Percentiles rank a stretch among this genome's conserved stretches.
Evolutionary conservation across 1,140 invertebrate genomes (phyloP).

Genomic region (Zaprionus taronus): DNA sequence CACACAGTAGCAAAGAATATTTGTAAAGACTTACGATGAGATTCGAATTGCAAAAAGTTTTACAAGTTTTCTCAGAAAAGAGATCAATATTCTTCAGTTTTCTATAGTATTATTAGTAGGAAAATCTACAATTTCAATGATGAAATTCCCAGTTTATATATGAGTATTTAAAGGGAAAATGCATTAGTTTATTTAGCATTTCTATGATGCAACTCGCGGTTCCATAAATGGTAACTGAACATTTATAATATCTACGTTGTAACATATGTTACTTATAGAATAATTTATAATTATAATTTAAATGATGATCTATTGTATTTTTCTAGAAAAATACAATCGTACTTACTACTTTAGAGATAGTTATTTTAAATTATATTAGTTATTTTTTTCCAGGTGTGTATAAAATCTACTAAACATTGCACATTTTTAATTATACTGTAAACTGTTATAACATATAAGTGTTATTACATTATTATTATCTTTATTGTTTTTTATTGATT

Average conservation of each 20-base stretch:
- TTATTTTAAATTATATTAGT: not conserved
- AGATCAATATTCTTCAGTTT: not conserved
- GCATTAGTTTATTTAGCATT: too few species aligned
- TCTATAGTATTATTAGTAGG: not conserved
- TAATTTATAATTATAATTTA: too few species aligned
- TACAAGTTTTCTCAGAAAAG: not conserved
- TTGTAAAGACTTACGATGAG: not conserved
- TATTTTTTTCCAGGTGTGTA: not conserved
- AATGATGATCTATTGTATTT: not conserved
- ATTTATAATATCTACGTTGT: not conserved
- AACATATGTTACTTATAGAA: too few species aligned
- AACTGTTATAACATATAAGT: too few species aligned
- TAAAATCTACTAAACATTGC: too few species aligned
- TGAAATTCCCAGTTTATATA: not conserved
- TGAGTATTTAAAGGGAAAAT: not conserved
- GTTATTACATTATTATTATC: too few species aligned
- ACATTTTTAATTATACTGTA: too few species aligned
- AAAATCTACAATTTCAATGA: not conserved
- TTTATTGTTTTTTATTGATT: not conserved
- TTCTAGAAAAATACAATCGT: too few species aligned
- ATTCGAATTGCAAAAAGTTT: not conserved
- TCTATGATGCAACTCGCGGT: too few species aligned
- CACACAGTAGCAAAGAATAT: not conserved
- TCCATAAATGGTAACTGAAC: too few species aligned
- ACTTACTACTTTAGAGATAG: too few species aligned